Conservation (phyloP, 2,113 vertebrate species). For the Tupaia chinensis region DNA sequence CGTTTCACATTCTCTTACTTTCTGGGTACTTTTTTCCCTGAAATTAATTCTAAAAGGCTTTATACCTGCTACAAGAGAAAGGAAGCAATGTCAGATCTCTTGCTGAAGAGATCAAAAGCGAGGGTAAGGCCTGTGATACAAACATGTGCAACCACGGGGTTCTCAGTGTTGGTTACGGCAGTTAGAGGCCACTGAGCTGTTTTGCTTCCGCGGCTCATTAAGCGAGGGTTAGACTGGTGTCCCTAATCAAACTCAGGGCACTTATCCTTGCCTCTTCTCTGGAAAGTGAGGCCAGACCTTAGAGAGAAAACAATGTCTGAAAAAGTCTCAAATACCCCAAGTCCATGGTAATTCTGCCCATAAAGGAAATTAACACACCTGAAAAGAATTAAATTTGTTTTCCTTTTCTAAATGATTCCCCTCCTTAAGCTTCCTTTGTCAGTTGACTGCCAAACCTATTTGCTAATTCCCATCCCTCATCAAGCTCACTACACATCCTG, state of each 20-base stretch:
- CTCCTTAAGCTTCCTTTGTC: conserved; percentile 31
- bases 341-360: conserved; percentile 8
- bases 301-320: conserved; percentile 9
- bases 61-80: background rate
- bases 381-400: conserved; percentile 64
- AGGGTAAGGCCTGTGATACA: background rate
- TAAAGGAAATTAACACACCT: conserved; percentile 65
- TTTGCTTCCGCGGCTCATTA: conserved; percentile 76
- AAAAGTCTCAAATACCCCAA: background rate
- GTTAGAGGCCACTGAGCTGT: conserved; percentile 60
- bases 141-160: conserved; percentile 6
- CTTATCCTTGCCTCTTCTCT: conserved; percentile 21
- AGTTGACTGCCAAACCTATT: background rate
- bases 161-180: conserved; percentile 56
- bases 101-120: background rate
- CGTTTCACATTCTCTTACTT: background rate
- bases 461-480: conserved; percentile 61
- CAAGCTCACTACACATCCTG: conserved; percentile 43
- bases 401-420: conserved; percentile 60
- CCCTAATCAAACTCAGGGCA: conserved; percentile 70
- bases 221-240: conserved; percentile 40
- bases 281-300: conserved; percentile 48
- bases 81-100: background rate
- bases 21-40: background rate
- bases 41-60: background rate